Evolutionary conservation across 2,113 vertebrate genomes (phyloP), one percentile per base, ranked within the genome.

Genomic region (Pelecanus crispus): DNA sequence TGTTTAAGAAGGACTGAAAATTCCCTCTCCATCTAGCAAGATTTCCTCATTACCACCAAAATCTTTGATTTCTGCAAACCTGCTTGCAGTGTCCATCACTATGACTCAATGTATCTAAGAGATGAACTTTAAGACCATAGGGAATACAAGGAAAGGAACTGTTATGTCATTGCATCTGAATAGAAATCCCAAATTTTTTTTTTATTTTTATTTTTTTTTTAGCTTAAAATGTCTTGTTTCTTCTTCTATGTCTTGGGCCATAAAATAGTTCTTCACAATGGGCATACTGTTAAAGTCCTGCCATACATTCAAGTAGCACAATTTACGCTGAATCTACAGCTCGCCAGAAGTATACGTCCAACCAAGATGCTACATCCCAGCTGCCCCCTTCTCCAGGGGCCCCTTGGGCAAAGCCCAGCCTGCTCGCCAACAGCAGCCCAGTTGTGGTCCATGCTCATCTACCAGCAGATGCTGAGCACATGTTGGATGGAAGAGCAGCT

Each of bases 401-500:
- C 22, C 59, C 44, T 7, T 13, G 38, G 82, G 32, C 63, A 72
- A 83, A 85, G 55, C 28, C 58, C 1, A 0, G 12, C 2, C 32
- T 61, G 50, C 38, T 58, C 12, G 19, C 17, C 50, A 45, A 19
- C 26, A 70, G 61, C 81, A 81, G 68, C 36, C 70, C 55, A 25
- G 13, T 6, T 50, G 47, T 22, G 58, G 29, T 55, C 67, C 71
- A 36, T 2, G 25, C 10, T 49, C 58, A 63, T 3, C 62, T 12
- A 80, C 11, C 53, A 55, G 53, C 20, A 72, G 20, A 8, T 24
- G 38, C 61, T 50, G n/a, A 90, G 52, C 44, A 38, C 17, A 29
- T 0, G 0, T 0, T 1, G 0, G 49, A 50, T n/a, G 49, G 44
- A 86, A 68, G 22, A 81, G 19, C 38, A 90, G 38, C 6, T 59